Evolutionary conservation across 1,140 invertebrate species (phyloP), one percentile per base, ranked within the genome.

Genomic region (Neuroterus valhalla): DNA sequence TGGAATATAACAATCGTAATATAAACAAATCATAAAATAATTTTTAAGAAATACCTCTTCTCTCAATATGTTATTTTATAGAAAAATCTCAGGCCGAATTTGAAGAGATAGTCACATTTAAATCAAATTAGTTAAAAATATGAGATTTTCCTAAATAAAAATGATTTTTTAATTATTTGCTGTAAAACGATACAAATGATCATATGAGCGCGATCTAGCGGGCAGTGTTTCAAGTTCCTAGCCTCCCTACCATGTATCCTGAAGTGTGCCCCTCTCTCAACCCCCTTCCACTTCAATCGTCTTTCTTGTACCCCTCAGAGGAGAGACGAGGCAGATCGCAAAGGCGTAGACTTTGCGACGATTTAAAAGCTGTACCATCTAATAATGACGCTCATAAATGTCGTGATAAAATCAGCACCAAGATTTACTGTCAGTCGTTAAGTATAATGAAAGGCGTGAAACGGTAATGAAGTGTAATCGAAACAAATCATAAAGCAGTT

Each of bases 361-460:
- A 81, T 85, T 83, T 79, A 66, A 48, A 79, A 87, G 77, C 82
- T 82, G 83, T 87, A 87, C 84, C 81, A 82, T 84, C 85, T 87
- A 87, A 89, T 90, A 89, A 89, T 87, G 85, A 89, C 84, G 86
- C 86, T 88, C 86, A 88, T 89, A 89, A 90, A 89, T 82, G 87
- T 88, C 88, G 86, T 77, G 88, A 89, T 88, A 89, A 86, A 87
- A 90, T 89, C 87, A 90, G 85, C 89, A 86, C 81, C 76, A 77
- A 82, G 82, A 89, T 86, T 88, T 89, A 89, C 83, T 83, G 85
- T 84, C 84, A 82, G 81, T 84, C 81, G 85, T 87, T 88, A 86
- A 78, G 80, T 81, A 82, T 80, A 81, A 77, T 81, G 81, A 88
- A 86, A 88, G 84, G 84, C 84, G 84, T 84, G 78, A 85, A 84